Evolutionary conservation across 2,888 invertebrate genomes (phyloP).

Genomic region (Microchrysa polita): DNA sequence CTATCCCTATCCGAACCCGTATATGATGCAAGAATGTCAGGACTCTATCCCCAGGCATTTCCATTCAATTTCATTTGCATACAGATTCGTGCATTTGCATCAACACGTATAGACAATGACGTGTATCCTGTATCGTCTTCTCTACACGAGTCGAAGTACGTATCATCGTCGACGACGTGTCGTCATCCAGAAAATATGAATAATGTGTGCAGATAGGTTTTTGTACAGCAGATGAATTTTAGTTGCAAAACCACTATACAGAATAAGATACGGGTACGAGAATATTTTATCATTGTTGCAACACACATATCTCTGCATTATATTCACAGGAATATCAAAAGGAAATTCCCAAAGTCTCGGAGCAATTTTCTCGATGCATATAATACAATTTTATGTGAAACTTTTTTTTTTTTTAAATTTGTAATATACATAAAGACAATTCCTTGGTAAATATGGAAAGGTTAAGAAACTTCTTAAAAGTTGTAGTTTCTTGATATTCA

Average conservation of each 20-base stretch:
- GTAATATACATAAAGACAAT: neutral
- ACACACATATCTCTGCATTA: neutral
- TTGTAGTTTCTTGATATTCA: too few relatives aligned
- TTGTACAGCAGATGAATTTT: too few relatives aligned
- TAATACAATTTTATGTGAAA: neutral
- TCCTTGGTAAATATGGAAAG: too few relatives aligned
- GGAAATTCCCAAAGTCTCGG: neutral
- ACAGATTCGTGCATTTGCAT: slow-evolving; percentile 6
- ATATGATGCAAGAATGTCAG: too few relatives aligned
- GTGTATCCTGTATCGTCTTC: too few relatives aligned
- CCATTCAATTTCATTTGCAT: neutral
- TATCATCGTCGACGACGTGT: too few relatives aligned
- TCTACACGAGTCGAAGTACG: neutral
- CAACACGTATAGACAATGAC: neutral
- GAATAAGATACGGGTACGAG: too few relatives aligned
- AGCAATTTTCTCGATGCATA: slow-evolving; percentile 7
- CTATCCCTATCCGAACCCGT: too few relatives aligned
- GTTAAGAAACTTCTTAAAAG: too few relatives aligned
- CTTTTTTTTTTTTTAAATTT: neutral
- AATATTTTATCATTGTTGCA: too few relatives aligned
- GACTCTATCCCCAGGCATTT: neutral
- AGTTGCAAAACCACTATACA: too few relatives aligned
- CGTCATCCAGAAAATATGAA: neutral
- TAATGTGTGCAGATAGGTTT: neutral
- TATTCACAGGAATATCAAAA: neutral